These are phyloP conservation scores for Meriones psammophilus DNA, from an alignment of 2,797 vertebrate species.

Conservation along the genomic window DNA sequence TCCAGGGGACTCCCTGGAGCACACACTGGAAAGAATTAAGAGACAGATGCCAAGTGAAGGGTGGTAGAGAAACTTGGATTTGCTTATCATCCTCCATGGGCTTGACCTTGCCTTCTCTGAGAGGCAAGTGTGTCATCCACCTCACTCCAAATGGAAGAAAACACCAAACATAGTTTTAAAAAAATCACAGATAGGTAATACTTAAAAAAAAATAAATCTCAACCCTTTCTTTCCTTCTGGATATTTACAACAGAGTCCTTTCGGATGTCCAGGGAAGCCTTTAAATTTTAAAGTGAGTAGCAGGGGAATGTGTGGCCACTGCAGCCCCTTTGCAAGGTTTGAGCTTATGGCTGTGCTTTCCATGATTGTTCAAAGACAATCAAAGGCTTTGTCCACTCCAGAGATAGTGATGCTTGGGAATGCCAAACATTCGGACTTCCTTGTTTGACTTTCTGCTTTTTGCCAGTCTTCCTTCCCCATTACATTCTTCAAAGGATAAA, in stretches of 20 bases:
- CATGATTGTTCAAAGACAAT: constrained; percentile 13
- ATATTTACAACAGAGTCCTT: fast-evolving
- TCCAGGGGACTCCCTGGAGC: not conserved
- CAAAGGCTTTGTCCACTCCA: constrained; percentile 39
- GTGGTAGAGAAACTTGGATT: too few species aligned
- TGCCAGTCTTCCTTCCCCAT: constrained; percentile 31
- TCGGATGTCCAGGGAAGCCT: not conserved
- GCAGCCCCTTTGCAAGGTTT: not conserved
- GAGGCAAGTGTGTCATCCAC: fast-evolving
- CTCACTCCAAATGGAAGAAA: not conserved
- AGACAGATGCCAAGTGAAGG: not conserved
- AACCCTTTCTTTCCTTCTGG: fast-evolving
- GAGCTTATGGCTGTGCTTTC: not conserved
- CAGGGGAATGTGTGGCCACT: not conserved
- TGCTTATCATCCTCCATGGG: fast-evolving
- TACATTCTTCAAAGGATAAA: constrained; percentile 78
- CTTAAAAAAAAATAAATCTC: not conserved
- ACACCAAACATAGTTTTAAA: not conserved
- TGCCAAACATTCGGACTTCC: constrained; percentile 33
- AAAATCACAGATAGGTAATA: not conserved
- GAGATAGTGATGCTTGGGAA: constrained; percentile 52
- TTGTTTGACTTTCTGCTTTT: constrained; percentile 59
- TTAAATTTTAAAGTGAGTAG: fast-evolving
- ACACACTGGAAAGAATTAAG: not conserved
- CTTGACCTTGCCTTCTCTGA: not conserved